Percentiles rank a stretch among this genome's conserved stretches.
Conservation (phyloP, 2,888 invertebrate genomes). For the Cyclophora punctaria region DNA sequence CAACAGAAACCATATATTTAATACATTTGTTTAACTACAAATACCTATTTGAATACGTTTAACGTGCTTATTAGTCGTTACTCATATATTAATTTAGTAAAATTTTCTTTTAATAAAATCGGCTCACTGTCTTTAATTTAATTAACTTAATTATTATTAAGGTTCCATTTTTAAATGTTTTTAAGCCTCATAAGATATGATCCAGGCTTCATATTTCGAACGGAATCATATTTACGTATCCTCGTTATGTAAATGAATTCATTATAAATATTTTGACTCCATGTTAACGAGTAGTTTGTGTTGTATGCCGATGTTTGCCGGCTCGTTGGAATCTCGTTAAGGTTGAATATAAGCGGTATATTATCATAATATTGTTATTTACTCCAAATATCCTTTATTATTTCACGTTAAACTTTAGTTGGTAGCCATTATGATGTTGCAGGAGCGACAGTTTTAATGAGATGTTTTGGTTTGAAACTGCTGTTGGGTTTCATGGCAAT, state of each 20-base stretch:
- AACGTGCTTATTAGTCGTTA: no score
- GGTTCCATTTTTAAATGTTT: no score
- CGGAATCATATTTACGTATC: constrained; percentile 48
- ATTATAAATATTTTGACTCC: constrained; percentile 69
- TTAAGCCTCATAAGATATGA: not conserved
- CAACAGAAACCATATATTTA: no score
- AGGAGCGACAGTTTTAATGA: not conserved
- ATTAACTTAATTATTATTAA: no score
- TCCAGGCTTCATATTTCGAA: constrained; percentile 21
- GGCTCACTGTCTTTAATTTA: no score
- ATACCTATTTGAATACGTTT: no score
- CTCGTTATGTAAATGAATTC: constrained; percentile 68
- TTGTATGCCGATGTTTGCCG: constrained; percentile 40
- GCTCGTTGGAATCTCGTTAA: constrained; percentile 58
- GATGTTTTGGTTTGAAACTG: not conserved
- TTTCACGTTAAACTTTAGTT: constrained; percentile 25
- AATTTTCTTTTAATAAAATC: no score
- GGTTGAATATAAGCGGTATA: constrained; percentile 49
- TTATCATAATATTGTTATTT: constrained; percentile 67
- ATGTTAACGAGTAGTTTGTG: constrained; percentile 62
- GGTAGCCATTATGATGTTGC: not conserved
- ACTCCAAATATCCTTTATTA: constrained; percentile 42
- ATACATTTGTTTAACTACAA: no score
- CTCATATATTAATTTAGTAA: no score
- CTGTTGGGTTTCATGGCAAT: no score